Percentiles rank a stretch among this genome's conserved stretches.
Conservation (phyloP, 2,113 vertebrate genomes). For the Rhizomys pruinosus region DNA sequence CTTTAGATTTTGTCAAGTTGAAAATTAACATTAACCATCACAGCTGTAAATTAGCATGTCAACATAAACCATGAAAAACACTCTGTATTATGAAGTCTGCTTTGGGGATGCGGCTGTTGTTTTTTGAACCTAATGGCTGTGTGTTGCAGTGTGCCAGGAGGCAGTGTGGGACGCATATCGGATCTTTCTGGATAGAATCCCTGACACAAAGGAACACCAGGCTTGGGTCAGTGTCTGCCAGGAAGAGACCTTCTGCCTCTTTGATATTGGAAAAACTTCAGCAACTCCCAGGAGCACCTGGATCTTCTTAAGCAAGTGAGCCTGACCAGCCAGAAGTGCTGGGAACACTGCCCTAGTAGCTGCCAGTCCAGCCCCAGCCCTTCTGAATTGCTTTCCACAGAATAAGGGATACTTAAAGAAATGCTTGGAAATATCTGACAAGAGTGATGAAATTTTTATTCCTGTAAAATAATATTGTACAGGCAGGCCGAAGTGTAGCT, state of each 20-base stretch:
- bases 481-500: slow-evolving; percentile 23
- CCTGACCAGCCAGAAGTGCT: rapidly evolving
- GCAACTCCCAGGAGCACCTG: slow-evolving; percentile 92
- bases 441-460: not conserved
- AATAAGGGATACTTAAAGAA: not conserved
- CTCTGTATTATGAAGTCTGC: not conserved
- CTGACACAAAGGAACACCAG: slow-evolving; percentile 92
- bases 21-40: too few species aligned
- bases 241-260: slow-evolving; percentile 91
- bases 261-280: slow-evolving; percentile 95
- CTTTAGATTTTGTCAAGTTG: not conserved
- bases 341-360: rapidly evolving
- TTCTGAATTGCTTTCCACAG: not conserved
- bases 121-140: not conserved
- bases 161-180: slow-evolving; percentile 96
- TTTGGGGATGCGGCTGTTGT: not conserved
- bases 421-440: not conserved
- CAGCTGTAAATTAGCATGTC: not conserved
- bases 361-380: not conserved
- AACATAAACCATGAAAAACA: not conserved
- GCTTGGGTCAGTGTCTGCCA: slow-evolving; percentile 93
- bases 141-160: slow-evolving; percentile 95
- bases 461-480: slow-evolving; percentile 25
- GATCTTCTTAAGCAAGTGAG: slow-evolving; percentile 90
- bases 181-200: slow-evolving; percentile 95